These are phyloP conservation scores for Ophiothrix spiculata DNA, from an alignment of 35 echinoderm and acorn worm species.

Conservation along the genomic window DNA sequence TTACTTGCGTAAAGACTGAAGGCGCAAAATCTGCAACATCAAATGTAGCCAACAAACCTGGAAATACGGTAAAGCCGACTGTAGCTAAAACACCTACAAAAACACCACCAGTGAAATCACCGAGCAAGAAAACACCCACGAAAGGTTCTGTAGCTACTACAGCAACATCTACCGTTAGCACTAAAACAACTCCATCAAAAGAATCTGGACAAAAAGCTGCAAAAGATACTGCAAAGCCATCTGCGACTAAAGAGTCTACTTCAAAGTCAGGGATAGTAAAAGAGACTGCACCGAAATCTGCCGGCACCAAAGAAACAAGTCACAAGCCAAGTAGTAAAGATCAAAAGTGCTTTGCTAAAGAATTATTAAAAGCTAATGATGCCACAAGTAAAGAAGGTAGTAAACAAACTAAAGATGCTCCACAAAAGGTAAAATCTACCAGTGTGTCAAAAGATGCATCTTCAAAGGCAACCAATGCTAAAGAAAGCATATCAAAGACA, in stretches of 20 bases:
- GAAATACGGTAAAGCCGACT: neutral
- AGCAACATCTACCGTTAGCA: neutral
- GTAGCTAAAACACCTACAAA: neutral
- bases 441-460: neutral
- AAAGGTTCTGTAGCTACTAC: neutral
- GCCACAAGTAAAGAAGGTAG: constrained; percentile 4
- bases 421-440: neutral
- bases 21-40: no score
- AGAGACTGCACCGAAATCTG: constrained; percentile 23
- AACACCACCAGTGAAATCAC: constrained; percentile 60
- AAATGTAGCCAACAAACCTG: neutral
- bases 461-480: neutral
- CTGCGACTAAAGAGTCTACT: constrained; percentile 37
- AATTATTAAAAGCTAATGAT: neutral
- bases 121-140: neutral
- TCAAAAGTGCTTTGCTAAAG: neutral
- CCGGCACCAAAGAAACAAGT: constrained; percentile 1
- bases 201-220: constrained; percentile 29
- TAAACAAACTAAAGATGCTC: constrained; percentile 4
- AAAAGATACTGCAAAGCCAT: constrained; percentile 44
- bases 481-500: neutral
- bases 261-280: neutral
- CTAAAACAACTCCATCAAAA: constrained; percentile 9
- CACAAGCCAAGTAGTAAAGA: neutral
- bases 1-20: no score